phyloP scores from a whole-genome alignment of 2,797 vertebrate genomes.

The Lophotriccus pileatus region DNA sequence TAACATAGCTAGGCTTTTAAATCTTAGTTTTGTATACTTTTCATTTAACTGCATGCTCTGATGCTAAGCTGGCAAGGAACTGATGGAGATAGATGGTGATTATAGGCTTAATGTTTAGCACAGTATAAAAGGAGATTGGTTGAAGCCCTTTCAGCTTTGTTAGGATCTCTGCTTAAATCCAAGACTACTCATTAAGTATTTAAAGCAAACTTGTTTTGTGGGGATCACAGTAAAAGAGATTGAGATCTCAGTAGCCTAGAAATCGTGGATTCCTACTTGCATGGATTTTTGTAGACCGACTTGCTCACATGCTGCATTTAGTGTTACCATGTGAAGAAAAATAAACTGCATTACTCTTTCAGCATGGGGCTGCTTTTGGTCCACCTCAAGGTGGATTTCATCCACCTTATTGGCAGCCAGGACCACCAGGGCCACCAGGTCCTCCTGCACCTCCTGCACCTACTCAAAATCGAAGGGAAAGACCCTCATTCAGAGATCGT shows the following conservation, averaged over 20 bases:
- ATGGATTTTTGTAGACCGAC: slow-evolving; percentile 75
- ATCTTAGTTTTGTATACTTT: not conserved
- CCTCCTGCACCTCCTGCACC: slow-evolving; percentile 86
- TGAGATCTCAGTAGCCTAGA: slow-evolving; percentile 54
- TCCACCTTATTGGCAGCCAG: slow-evolving; percentile 93
- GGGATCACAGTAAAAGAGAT: slow-evolving; percentile 35
- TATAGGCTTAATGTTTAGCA: not conserved
- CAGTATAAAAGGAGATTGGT: not conserved
- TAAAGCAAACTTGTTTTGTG: slow-evolving; percentile 24
- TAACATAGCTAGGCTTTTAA: not conserved
- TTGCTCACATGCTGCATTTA: slow-evolving; percentile 62
- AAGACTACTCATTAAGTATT: not conserved
- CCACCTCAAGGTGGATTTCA: slow-evolving; percentile 90
- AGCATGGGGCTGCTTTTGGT: slow-evolving; percentile 94
- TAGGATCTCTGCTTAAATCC: not conserved
- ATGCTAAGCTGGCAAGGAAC: not conserved
- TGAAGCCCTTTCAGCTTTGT: not conserved
- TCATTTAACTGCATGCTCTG: slow-evolving; percentile 28
- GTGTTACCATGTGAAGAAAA: slow-evolving; percentile 76
- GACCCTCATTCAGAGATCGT: slow-evolving; percentile 90
- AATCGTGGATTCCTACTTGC: slow-evolving; percentile 68
- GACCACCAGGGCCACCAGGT: slow-evolving; percentile 84
- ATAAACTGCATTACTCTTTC: slow-evolving; percentile 81
- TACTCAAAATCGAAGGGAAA: slow-evolving; percentile 91
- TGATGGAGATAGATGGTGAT: not conserved